Percentiles rank a stretch among this genome's conserved stretches.
Evolutionary conservation across 2,888 invertebrate species (phyloP).

Genomic region (Boloria selene): DNA sequence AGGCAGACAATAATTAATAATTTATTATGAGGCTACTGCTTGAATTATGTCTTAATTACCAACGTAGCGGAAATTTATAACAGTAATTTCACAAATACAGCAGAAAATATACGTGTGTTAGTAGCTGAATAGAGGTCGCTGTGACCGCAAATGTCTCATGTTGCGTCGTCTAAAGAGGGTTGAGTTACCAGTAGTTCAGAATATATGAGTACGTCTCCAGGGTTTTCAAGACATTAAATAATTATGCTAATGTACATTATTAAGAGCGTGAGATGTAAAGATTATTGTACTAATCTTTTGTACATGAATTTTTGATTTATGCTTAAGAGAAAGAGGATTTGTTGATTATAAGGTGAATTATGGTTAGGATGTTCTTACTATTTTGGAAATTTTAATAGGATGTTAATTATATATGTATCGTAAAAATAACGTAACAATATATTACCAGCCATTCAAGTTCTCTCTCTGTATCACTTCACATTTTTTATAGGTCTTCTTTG

Average conservation of each 20-base stretch:
- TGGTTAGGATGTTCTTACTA: too few relatives aligned
- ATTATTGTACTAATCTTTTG: too few relatives aligned
- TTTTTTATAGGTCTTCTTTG: conserved; percentile 17
- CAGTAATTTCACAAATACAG: conserved; percentile 16
- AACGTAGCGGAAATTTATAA: conserved; percentile 57
- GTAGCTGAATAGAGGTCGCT: conserved; percentile 43
- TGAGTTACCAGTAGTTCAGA: conserved; percentile 39
- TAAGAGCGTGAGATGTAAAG: background rate
- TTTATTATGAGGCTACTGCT: too few relatives aligned
- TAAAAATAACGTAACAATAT: too few relatives aligned
- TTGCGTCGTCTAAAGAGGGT: conserved; percentile 38
- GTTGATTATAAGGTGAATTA: too few relatives aligned
- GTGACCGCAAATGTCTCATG: conserved; percentile 39
- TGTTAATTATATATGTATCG: too few relatives aligned
- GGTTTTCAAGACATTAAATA: conserved; percentile 15
- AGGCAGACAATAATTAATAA: too few relatives aligned
- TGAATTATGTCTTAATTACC: background rate
- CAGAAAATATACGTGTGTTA: conserved; percentile 43
- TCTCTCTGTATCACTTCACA: too few relatives aligned
- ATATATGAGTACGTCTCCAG: conserved; percentile 49
- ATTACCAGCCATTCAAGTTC: too few relatives aligned
- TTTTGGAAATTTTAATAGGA: too few relatives aligned
- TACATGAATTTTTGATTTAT: too few relatives aligned
- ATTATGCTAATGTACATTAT: background rate
- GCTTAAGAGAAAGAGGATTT: too few relatives aligned